A percentile compares a stretch with the other conserved stretches of the same genome.
Conservation (phyloP, 2,888 invertebrate species). For the Tridacna crocea region DNA sequence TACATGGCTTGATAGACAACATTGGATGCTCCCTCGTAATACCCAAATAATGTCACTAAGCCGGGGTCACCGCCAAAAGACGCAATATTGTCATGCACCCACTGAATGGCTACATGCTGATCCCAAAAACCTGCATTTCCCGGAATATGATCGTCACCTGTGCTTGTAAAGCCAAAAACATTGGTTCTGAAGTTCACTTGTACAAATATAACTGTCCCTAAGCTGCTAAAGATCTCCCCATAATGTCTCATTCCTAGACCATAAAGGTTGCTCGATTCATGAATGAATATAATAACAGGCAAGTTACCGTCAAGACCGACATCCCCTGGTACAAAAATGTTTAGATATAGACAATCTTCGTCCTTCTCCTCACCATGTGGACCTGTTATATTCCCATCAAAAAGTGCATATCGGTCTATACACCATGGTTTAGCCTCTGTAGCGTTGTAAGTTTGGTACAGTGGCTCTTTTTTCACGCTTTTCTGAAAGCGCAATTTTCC, state of each 20-base stretch:
- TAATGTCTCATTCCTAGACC: neutral
- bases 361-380: neutral
- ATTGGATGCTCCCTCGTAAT: slow-evolving; percentile 8
- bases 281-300: slow-evolving; percentile 11
- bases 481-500: slow-evolving; percentile 8
- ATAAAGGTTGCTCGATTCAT: neutral
- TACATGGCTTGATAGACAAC: slow-evolving; percentile 14
- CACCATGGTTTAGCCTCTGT: neutral
- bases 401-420: neutral
- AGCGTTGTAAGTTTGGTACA: neutral
- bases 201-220: slow-evolving; percentile 5
- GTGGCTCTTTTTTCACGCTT: neutral
- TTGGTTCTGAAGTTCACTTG: slow-evolving; percentile 4
- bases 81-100: neutral
- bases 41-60: neutral
- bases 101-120: slow-evolving; percentile 9
- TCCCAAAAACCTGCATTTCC: slow-evolving; percentile 11
- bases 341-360: slow-evolving; percentile 15
- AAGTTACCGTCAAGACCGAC: neutral
- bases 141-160: neutral
- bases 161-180: neutral
- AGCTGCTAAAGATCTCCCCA: neutral
- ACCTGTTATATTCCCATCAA: neutral
- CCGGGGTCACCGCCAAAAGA: slow-evolving; percentile 1
- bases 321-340: neutral